Evolutionary conservation across 2,888 invertebrate species (phyloP).

Genomic region (Panopea generosa): DNA sequence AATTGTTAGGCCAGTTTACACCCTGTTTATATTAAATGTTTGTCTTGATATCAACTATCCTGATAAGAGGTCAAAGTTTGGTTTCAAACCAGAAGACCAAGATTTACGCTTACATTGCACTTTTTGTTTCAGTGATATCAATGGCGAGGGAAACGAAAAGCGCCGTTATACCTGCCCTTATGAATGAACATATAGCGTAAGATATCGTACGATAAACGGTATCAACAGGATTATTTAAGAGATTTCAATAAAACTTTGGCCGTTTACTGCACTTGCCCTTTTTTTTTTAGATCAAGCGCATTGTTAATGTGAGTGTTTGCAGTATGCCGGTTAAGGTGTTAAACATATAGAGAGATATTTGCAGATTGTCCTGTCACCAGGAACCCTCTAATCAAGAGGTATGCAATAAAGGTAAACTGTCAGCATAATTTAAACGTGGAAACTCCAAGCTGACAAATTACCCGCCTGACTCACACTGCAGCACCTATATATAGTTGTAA

Average conservation of each 20-base stretch:
- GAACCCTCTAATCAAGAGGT: neutral
- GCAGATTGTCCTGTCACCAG: slow-evolving; percentile 8
- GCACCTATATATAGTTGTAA: too few species aligned
- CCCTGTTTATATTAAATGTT: too few species aligned
- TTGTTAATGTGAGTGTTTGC: slow-evolving; percentile 19
- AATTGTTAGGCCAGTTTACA: too few species aligned
- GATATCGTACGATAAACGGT: slow-evolving; percentile 14
- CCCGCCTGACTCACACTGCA: too few species aligned
- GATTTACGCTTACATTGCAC: too few species aligned
- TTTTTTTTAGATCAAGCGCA: slow-evolving; percentile 23
- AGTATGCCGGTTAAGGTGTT: slow-evolving; percentile 17
- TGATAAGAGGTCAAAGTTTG: too few species aligned
- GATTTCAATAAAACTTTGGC: slow-evolving; percentile 36
- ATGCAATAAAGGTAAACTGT: slow-evolving; percentile 2
- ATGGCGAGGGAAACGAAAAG: too few species aligned
- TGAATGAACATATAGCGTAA: slow-evolving; percentile 29
- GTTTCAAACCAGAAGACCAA: too few species aligned
- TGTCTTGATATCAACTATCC: too few species aligned
- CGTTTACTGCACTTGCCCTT: slow-evolving; percentile 16
- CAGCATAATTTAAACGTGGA: slow-evolving; percentile 1
- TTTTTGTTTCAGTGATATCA: too few species aligned
- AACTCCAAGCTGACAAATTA: too few species aligned
- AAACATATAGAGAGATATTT: slow-evolving; percentile 13
- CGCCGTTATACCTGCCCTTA: slow-evolving; percentile 1
- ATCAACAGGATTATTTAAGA: slow-evolving; percentile 21